Base-by-base conservation (phyloP, 2,888 invertebrate genomes). In the Hoplodrina blanda region DNA sequence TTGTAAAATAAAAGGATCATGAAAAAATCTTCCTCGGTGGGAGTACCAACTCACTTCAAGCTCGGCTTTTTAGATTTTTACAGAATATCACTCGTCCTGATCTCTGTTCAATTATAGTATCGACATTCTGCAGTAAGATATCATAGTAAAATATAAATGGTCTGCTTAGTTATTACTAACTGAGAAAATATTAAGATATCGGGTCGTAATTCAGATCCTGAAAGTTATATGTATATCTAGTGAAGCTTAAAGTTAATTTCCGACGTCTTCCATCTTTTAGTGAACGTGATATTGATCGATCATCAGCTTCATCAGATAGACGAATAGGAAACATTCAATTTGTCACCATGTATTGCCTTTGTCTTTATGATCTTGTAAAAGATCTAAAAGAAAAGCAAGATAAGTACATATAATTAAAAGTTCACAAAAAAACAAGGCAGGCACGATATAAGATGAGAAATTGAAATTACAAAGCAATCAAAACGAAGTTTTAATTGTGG, bases 321-420 rank as follows among this genome's bases (percentile, higher is more conserved):
- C 61, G 60, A 20, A 15, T 37, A 78, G 80, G 73, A 82, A 74
- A 65, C 64, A 49, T 69, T 68, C 76, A 76, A 82, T 82, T 81
- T 74, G 63, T 68, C 25, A 4, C 37, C 6, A 49, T 49, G 15
- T 44, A 4, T 44, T 44, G 15, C 17, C 44, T 41, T 3, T 13
- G 41, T 41, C 41, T 41, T 5, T 17, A 46, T 6, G 5, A 17
- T 46, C 5, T 46, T 46, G 46, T 4, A 17, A 41, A 46, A 46
- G 5, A 46, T 17, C 5, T 17, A 5, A 46, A 46, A 46, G 46
- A 5, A 46, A 46, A 5, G 17, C 46, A 46, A 44, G 13, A 44
- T 15, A 44, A 46, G 46, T 17, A n/a, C n/a, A n/a, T n/a, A 25
- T 46, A 5, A 46, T 17, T 17, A 6, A 46, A 41, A 46, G 17